Conservation (phyloP, 2,113 vertebrate genomes). For the Festucalex cinctus region DNA sequence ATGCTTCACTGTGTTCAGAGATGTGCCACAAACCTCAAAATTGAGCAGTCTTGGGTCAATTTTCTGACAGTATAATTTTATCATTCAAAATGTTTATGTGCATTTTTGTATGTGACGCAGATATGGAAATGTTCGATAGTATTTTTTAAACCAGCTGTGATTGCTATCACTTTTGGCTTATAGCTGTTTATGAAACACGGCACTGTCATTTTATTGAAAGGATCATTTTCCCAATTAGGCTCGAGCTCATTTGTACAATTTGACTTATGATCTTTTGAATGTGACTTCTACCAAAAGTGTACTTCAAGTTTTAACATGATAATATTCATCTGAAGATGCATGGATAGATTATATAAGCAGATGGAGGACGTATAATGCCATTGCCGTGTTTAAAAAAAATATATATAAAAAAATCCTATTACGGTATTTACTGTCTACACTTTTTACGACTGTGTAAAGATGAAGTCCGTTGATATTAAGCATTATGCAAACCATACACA, state of each 20-base stretch:
- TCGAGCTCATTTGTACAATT: neutral
- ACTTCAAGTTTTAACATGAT: neutral
- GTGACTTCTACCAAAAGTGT: neutral
- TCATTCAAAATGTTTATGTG: neutral
- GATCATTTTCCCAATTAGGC: conserved; percentile 9
- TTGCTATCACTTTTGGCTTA: neutral
- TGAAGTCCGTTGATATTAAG: neutral
- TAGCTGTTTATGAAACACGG: conserved; percentile 7
- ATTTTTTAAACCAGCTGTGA: conserved; percentile 5
- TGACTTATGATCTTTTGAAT: neutral
- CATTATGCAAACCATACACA: neutral
- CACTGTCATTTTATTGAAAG: neutral
- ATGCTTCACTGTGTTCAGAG: conserved; percentile 20
- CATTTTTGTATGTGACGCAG: neutral
- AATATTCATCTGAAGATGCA: neutral
- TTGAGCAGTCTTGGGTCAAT: neutral
- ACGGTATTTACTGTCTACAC: neutral
- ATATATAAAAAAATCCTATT: too few relatives aligned
- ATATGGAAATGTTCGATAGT: conserved; percentile 6
- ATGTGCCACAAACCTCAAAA: conserved; percentile 11
- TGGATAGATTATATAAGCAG: neutral
- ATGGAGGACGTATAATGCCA: neutral
- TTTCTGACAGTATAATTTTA: neutral
- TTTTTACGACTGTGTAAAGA: neutral
- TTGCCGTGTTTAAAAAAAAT: neutral